Percentiles rank a stretch among this genome's conserved stretches.
These are phyloP conservation scores for Trachelus stipa DNA, from an alignment of 2,888 invertebrate genomes.

Conservation along the genomic window DNA sequence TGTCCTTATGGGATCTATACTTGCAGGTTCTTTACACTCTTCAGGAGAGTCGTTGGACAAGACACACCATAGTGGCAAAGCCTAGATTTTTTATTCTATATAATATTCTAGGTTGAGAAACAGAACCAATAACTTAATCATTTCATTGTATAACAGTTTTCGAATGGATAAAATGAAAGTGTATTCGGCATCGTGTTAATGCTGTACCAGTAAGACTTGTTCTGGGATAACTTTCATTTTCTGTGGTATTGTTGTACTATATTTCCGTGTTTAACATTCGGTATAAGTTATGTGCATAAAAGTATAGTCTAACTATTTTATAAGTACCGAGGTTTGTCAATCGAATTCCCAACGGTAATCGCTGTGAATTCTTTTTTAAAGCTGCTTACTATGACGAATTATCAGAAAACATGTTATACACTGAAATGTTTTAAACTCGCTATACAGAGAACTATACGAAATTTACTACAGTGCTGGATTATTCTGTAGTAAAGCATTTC, in stretches of 20 bases:
- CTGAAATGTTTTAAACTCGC: background rate
- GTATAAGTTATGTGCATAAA: background rate
- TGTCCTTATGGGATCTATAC: background rate
- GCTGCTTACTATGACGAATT: background rate
- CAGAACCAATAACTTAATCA: constrained; percentile 9
- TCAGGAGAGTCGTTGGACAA: constrained; percentile 64
- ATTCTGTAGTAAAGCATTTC: constrained; percentile 13
- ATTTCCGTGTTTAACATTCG: background rate
- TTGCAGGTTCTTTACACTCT: constrained; percentile 64
- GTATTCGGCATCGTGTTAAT: background rate
- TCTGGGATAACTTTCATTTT: background rate
- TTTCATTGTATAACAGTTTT: constrained; percentile 11
- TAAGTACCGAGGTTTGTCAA: background rate
- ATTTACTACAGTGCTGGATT: constrained; percentile 14
- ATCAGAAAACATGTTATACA: background rate
- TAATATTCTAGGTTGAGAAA: constrained; percentile 14
- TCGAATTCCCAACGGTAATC: background rate
- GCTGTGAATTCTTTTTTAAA: background rate
- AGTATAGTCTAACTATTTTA: background rate
- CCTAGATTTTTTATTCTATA: constrained; percentile 43
- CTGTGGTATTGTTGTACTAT: background rate
- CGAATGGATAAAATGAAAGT: background rate
- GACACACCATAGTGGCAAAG: constrained; percentile 59
- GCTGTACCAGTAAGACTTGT: background rate
- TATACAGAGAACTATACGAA: background rate